phyloP scores from a whole-genome alignment of 2,888 invertebrate species.

The Phorcus lineatus region DNA sequence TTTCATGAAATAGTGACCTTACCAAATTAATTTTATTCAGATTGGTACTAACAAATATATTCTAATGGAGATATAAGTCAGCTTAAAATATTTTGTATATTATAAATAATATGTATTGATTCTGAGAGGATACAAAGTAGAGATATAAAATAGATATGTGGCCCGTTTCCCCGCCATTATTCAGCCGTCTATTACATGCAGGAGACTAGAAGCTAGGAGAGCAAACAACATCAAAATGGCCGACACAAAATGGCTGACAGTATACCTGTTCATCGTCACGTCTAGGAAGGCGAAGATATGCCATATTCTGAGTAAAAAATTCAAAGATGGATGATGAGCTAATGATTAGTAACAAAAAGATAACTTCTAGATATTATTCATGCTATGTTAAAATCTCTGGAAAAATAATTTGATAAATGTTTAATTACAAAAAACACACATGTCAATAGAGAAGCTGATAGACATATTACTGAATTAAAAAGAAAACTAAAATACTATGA shows the following conservation, averaged over 20 bases:
- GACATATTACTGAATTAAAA: too few relatives aligned
- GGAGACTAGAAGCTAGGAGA: conserved; percentile 4
- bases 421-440: not conserved
- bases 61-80: too few relatives aligned
- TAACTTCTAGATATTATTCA: not conserved
- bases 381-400: not conserved
- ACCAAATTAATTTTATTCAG: too few relatives aligned
- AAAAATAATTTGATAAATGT: not conserved
- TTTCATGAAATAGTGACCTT: too few relatives aligned
- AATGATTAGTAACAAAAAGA: not conserved
- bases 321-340: not conserved
- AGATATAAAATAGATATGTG: not conserved
- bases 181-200: not conserved
- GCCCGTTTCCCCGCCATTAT: not conserved
- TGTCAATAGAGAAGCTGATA: not conserved
- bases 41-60: too few relatives aligned
- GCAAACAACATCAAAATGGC: conserved; percentile 12
- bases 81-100: too few relatives aligned
- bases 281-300: not conserved
- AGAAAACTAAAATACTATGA: too few relatives aligned
- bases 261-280: conserved; percentile 11
- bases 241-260: not conserved
- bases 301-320: conserved; percentile 16
- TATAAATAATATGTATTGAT: too few relatives aligned
- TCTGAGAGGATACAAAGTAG: too few relatives aligned